Percentiles rank a stretch among this genome's conserved stretches.
These are phyloP conservation scores for Papilio polyxenes DNA, from an alignment of 1,140 invertebrate genomes.

Conservation along the genomic window DNA sequence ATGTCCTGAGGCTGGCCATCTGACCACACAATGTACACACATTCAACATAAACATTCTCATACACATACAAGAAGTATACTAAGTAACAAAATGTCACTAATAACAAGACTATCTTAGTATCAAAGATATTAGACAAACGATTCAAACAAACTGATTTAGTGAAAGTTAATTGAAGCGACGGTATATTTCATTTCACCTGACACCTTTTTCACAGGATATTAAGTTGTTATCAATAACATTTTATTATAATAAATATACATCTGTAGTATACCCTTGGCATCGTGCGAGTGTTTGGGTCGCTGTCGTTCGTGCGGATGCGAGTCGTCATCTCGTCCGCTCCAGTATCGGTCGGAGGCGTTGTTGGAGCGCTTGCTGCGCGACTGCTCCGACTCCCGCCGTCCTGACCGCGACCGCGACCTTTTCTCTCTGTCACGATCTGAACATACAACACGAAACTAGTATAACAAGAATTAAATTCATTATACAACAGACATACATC, in stretches of 20 bases:
- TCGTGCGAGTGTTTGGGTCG: constrained; percentile 68
- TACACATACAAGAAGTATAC: no score
- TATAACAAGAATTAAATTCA: not conserved
- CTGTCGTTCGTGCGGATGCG: constrained; percentile 58
- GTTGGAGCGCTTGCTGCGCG: constrained; percentile 66
- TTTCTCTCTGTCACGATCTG: constrained; percentile 74
- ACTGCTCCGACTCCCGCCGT: constrained; percentile 65
- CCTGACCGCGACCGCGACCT: constrained; percentile 69
- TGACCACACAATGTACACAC: constrained; percentile 42
- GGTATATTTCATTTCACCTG: no score
- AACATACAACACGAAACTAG: constrained; percentile 9
- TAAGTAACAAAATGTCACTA: no score
- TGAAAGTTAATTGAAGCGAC: no score
- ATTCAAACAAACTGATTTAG: no score
- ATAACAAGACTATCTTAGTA: no score
- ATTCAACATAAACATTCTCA: not conserved
- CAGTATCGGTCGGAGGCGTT: constrained; percentile 68
- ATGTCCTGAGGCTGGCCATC: constrained; percentile 75
- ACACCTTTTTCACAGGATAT: no score
- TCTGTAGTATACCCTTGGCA: constrained; percentile 56
- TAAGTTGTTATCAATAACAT: no score
- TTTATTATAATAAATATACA: no score
- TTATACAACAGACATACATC: no score
- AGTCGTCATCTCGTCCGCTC: constrained; percentile 65
- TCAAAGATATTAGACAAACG: not conserved